Base-by-base conservation (phyloP, 2,888 invertebrate genomes). In the Miltochrista miniata region DNA sequence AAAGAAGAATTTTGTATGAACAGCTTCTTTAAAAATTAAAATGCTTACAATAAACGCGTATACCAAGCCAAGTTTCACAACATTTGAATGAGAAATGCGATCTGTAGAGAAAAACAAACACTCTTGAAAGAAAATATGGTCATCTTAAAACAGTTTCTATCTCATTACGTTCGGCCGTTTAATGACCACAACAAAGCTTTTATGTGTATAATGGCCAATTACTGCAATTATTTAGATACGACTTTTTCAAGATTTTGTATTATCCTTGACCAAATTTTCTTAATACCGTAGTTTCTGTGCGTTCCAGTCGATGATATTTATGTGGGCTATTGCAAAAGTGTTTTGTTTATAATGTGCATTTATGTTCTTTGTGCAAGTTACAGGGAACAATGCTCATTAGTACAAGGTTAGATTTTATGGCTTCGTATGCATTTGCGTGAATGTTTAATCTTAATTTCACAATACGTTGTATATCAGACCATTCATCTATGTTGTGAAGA, bases 211-310 rank as follows among this genome's bases (percentile, higher is more conserved):
- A 4, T 24, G 5, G 5, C 5, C 18, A 2, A 24, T 24, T 24
- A 24, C 18, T 24, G 18, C 18, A 24, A 24, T 24, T 24, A 49
- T 50, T 45, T 49, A 35, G 57, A 68, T 64, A 62, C 45, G 45
- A 56, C 18, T 24, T 24, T 24, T 24, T 24, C 18, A 24, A 2
- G 18, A 24, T 48, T 64, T 62, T 63, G 48, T 57, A 44, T n/a
- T 64, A 71, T 68, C 81, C 84, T 82, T 84, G 84, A 79, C 83
- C 82, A 72, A 69, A 61, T 59, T 71, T 68, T 64, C 69, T 61
- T 69, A 54, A 62, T 56, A n/a, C 69, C 64, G 63, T 62, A 62
- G 64, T 68, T 69, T 71, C 71, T 72, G 72, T 74, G 73, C 56
- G 68, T 67, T 66, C 56, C 59, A 70, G 61, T 62, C 57, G 55